Base-by-base conservation (phyloP, 2,113 vertebrate genomes). In the Pao palembangensis region DNA sequence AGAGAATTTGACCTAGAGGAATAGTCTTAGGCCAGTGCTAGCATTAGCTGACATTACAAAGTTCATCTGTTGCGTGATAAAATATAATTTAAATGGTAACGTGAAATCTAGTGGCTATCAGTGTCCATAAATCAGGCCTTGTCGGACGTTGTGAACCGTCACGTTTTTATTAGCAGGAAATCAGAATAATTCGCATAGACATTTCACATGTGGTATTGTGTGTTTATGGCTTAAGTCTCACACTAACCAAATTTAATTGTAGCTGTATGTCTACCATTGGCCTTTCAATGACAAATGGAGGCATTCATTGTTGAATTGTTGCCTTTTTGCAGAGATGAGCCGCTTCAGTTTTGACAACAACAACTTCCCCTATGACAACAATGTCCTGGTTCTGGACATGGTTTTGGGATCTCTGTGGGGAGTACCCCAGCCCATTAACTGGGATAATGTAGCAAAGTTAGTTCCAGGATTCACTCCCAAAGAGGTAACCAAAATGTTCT, bases 341-440 rank as follows among this genome's bases (percentile, higher is more conserved):
- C 92, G 89, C 64, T 92, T 93, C 73, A 92, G 92, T 87, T 93
- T 93, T 28, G 92, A 98, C 88, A 98, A 98, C 90, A 98, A 95
- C 89, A 98, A 98, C 83, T 95, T 96, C 28, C 91, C 93, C 0
- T 95, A 92, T 23, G 96, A 97, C 88, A 99, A 97, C 87, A 96
- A 94, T 48, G 88, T 95, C 61, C 92, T 97, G 88, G 95, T 96
- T 48, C 71, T 99, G 90, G 97, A 99, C 85, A 94, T 98, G 94
- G 94, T 99, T 59, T 89, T 99, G 77, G 93, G 93, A 58, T 98
- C 96, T 61, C 88, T 98, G 18, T 88, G 93, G 62, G 92, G 91
- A 17, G 90, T 93, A 12, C 90, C 94, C 47, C 94, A 95, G 81
- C 94, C 96, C 54, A 94, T 98, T 82, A 93, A 95, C 89, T 99